Evolutionary conservation across 53 echinoderm and acorn worm species (phyloP), one percentile per base, ranked within the genome.

Genomic region (Antedon mediterranea): DNA sequence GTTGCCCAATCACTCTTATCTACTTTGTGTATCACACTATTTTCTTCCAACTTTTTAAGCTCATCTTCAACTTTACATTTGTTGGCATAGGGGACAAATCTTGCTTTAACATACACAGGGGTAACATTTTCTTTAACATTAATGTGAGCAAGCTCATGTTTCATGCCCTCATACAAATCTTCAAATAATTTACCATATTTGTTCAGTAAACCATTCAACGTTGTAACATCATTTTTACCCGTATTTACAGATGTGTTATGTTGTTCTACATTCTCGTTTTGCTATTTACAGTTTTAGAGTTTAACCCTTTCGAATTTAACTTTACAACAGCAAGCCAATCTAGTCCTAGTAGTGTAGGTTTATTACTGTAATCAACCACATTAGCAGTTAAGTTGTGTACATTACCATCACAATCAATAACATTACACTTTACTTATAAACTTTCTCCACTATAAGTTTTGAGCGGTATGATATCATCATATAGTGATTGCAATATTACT

Each of bases 131-230:
- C 57, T 23, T 57, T 78, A 26, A 81, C 41, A 31, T 72, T 81
- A 34, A 88, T 75, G 33, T 88, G 88, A 4, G 82, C 88, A 43
- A 11, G 28, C n/a, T 34, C 78, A 23, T 79, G 81, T 0, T 31
- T 76, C 3, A 88, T 84, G 14, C 88, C 84, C 41, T 84, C 81
- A 72, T 87, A 87, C 23, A 81, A 81, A 33, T 88, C 88, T 4
- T 84, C 81, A 29, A 88, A 84, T 75, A 84, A 44, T 0, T 75
- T 76, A 34, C 37, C 73, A 75, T 79, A 42, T 34, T 71, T 74
- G 18, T 57, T 11, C 6, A 84, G 71, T 72, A 78, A 33, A 3
- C 3, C 57, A 57, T 57, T 57, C 23, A 57, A 57, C 57, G n/a
- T n/a, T n/a, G n/a, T n/a, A n/a, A n/a, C n/a, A n/a, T n/a, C n/a